Evolutionary conservation across 2,888 invertebrate species (phyloP).

Genomic region (Pardosa pseudoannulata): DNA sequence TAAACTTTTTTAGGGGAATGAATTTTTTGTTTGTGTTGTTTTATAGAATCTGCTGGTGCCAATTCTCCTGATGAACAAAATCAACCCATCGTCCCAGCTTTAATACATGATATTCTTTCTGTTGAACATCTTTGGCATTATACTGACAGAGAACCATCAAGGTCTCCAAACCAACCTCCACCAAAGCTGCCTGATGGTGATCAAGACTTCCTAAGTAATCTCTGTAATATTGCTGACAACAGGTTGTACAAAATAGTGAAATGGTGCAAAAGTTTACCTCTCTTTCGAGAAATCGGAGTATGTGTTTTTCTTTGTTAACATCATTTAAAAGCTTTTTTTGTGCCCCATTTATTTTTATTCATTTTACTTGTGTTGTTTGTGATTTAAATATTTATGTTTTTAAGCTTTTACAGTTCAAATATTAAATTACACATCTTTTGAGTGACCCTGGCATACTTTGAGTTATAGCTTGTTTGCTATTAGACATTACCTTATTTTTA

Average conservation of each 20-base stretch:
- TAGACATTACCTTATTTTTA: no score
- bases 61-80: constrained; percentile 68
- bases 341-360: no score
- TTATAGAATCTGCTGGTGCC: constrained; percentile 68
- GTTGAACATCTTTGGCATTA: constrained; percentile 97
- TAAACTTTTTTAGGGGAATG: no score
- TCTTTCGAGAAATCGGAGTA: constrained; percentile 96
- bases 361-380: no score
- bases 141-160: constrained; percentile 81
- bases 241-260: constrained; percentile 97
- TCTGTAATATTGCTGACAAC: constrained; percentile 96
- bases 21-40: no score
- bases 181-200: constrained; percentile 76
- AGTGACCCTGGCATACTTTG: no score
- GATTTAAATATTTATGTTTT: no score
- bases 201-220: constrained; percentile 90
- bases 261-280: constrained; percentile 97
- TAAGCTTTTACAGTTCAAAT: no score
- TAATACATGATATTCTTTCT: constrained; percentile 89
- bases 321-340: no score
- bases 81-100: constrained; percentile 70
- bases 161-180: constrained; percentile 54
- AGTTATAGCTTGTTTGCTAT: no score
- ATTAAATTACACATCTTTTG: no score
- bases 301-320: no score